Evolutionary conservation across 2,888 invertebrate species (phyloP), one percentile per base, ranked within the genome.

Genomic region (Thecocarcelia acutangulata): DNA sequence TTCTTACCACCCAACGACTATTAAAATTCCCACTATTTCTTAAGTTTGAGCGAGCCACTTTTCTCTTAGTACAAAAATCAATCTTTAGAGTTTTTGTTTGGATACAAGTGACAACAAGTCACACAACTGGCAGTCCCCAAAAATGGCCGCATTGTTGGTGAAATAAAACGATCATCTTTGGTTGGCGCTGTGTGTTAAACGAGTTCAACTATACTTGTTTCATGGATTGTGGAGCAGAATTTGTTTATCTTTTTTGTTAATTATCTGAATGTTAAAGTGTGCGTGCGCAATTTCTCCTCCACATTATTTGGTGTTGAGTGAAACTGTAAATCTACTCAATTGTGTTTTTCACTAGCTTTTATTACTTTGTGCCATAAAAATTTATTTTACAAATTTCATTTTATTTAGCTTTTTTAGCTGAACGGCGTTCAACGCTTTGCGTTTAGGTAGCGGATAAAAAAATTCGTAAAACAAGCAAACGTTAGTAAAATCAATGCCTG

Each of bases 261-360:
- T 82, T 82, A 82, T 82, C 82, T 82, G 42, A 61, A 44, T 66
- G 78, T 59, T 21, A 17, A 33, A 70, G 82, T 82, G 42, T 82
- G 82, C 82, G 82, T 74, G 82, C 82, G 82, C 82, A 82, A 56
- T 69, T 76, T 75, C 78, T 78, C 82, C 82, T 70, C 59, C 17
- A 56, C 1, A n/a, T 28, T 64, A 12, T 17, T 42, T 33, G 17
- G 61, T 33, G 33, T 8, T 44, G 59, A 77, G 76, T 73, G 63
- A 33, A 59, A 54, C 40, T 44, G 13, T 17, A 54, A 42, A 64
- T 11, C 4, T 48, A n/a, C 69, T 58, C 56, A 64, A 66, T 24
- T 54, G 44, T 48, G 44, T 33, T 15, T 61, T 81, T 52, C 33
- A 33, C 24, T 69, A 17, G n/a, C 52, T 28, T 40, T 6, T 66